Percentiles rank a stretch among this genome's conserved stretches.
Conservation (phyloP, 1,140 invertebrate species). For the Physella acuta region DNA sequence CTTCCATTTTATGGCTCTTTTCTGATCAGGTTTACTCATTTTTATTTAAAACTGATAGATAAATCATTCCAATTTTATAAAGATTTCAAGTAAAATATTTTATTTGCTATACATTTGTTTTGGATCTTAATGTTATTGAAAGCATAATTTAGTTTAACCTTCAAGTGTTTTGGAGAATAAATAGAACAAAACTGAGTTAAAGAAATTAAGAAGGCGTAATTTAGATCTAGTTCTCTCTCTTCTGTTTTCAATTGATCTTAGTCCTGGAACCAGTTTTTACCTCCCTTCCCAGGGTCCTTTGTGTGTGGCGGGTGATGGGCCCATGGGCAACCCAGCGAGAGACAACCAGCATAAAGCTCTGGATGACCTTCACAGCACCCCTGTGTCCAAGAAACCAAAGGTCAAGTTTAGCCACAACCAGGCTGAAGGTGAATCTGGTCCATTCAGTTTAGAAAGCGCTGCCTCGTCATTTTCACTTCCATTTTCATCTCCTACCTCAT, state of each 20-base stretch:
- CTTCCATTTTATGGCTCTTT: too few species aligned
- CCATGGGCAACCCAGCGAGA: neutral
- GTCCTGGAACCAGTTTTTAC: slow-evolving; percentile 20
- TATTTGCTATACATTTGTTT: too few species aligned
- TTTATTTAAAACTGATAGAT: too few species aligned
- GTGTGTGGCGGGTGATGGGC: slow-evolving; percentile 1
- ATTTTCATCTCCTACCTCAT: slow-evolving; percentile 6
- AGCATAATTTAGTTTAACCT: too few species aligned
- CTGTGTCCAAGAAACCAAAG: slow-evolving; percentile 1
- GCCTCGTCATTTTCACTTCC: slow-evolving; percentile 8
- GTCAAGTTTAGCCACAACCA: slow-evolving; percentile 6
- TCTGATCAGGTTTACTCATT: too few species aligned
- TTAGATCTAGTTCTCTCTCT: too few species aligned
- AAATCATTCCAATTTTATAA: too few species aligned
- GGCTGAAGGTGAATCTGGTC: slow-evolving; percentile 3
- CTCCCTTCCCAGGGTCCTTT: slow-evolving; percentile 19
- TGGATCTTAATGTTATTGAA: too few species aligned
- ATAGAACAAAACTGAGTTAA: too few species aligned
- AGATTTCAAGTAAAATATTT: too few species aligned
- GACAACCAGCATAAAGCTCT: neutral
- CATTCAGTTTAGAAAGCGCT: neutral
- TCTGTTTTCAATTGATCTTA: neutral
- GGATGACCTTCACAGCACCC: slow-evolving; percentile 1
- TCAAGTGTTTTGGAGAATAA: too few species aligned
- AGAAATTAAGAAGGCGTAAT: too few species aligned